Evolutionary conservation across 2,888 invertebrate species (phyloP), one percentile per base, ranked within the genome.

Genomic region (Plemyria rubiginata): DNA sequence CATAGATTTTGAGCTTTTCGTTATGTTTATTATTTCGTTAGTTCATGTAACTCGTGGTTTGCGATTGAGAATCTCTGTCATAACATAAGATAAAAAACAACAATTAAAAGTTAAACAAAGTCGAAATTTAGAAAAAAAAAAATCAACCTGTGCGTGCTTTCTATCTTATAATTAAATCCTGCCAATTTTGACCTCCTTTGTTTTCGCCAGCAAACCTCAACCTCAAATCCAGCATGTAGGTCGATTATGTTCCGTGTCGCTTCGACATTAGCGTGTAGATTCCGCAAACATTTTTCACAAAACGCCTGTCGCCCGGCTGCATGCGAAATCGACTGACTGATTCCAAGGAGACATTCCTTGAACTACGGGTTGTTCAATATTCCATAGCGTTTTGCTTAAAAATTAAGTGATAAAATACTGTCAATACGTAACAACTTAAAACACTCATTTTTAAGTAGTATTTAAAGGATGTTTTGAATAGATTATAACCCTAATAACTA

Each of bases 241-340:
- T 82, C 86, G 82, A 73, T 66, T 73, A 74, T 60, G 64, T 85
- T 74, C 72, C 90, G 88, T 90, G 90, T 66, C 68, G 40, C 41
- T 60, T 56, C 60, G 69, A 71, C 86, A 82, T 90, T 90, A 86
- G 88, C 88, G 85, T 86, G 88, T 68, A 72, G 70, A 79, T 78
- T 78, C 75, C 71, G 67, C 69, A 69, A 73, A 76, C 81, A 82
- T 88, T 87, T 88, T 83, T 85, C 84, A 84, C 78, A 80, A 82
- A 83, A 79, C 77, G 77, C 76, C 79, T 77, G 82, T 81, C 80
- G 79, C 79, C 73, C 72, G 77, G 68, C 77, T 76, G 85, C 87
- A 85, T 87, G 86, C 81, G 76, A 82, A 85, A 86, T 82, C 76
- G 78, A 77, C 79, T 77, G 76, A 78, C 79, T 77, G 76, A 78